A percentile compares a stretch with the other conserved stretches of the same genome.
Evolutionary conservation across 2,113 vertebrate species (phyloP).

Genomic region (Zonotrichia leucophrys): DNA sequence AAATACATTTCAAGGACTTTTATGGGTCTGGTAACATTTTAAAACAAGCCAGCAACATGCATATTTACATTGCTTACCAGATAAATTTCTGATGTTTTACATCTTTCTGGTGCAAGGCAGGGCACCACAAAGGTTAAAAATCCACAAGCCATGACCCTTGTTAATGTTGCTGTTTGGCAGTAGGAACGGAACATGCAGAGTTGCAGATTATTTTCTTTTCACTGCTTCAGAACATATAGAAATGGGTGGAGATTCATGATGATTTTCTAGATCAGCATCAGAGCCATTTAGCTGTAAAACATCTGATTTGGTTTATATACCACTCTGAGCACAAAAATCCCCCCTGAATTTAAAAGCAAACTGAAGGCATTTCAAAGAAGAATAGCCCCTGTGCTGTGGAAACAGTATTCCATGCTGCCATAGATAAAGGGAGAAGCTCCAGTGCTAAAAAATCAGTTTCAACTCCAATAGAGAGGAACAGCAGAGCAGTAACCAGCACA

Average conservation of each 20-base stretch:
- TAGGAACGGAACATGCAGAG: not conserved
- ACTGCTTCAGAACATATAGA: not conserved
- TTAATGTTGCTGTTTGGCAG: not conserved
- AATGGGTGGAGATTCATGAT: not conserved
- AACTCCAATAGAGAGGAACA: not conserved
- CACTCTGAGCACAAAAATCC: not conserved
- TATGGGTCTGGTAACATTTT: not conserved
- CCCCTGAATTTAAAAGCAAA: not conserved
- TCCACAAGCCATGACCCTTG: not conserved
- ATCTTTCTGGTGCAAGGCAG: not conserved
- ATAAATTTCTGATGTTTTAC: not conserved
- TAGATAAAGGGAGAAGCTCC: not conserved
- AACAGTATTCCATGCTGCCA: not conserved
- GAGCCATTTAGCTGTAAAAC: not conserved
- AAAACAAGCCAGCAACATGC: not conserved
- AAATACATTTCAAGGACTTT: not conserved
- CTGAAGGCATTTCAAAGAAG: not conserved
- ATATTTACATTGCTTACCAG: not conserved
- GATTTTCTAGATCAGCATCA: not conserved
- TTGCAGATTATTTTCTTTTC: not conserved
- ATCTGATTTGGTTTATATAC: not conserved
- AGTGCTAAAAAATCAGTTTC: not conserved
- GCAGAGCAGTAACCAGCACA: not conserved
- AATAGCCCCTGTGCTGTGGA: not conserved
- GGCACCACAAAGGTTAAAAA: not conserved